phyloP scores from a whole-genome alignment of 1,140 invertebrate genomes.

The Dysdera silvatica region DNA sequence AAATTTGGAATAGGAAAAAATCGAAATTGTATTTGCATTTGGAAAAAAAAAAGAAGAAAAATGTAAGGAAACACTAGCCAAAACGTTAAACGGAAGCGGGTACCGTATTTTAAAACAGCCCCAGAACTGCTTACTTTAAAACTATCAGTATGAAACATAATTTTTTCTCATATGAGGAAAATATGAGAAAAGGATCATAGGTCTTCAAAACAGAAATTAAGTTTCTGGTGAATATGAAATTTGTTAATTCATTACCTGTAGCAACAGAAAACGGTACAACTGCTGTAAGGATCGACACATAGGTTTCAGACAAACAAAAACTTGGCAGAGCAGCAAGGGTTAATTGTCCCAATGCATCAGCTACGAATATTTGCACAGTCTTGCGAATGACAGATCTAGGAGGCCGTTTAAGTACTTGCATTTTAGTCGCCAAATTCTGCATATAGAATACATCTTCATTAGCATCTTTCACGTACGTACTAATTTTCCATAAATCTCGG shows the following conservation, averaged over 20 bases:
- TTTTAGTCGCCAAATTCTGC: slow-evolving; percentile 55
- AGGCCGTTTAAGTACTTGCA: slow-evolving; percentile 60
- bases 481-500: slow-evolving; percentile 73
- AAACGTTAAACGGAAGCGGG: no score
- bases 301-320: slow-evolving; percentile 33
- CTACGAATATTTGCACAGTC: slow-evolving; percentile 64
- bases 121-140: no score
- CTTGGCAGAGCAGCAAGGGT: slow-evolving; percentile 66
- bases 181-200: no score
- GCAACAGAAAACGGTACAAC: slow-evolving; percentile 20
- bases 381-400: slow-evolving; percentile 68
- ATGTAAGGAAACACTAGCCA: no score
- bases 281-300: background rate
- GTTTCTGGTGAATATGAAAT: background rate
- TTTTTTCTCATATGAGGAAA: no score
- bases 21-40: no score
- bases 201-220: no score
- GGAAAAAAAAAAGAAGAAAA: no score
- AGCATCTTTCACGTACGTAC: slow-evolving; percentile 74
- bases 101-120: no score
- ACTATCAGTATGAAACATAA: no score
- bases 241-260: slow-evolving; percentile 12
- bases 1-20: no score
- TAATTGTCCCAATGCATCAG: slow-evolving; percentile 70
- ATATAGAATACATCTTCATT: slow-evolving; percentile 69